Evolutionary conservation across 2,888 invertebrate genomes (phyloP), one percentile per base, ranked within the genome.

Genomic region (Clusia tigrina): DNA sequence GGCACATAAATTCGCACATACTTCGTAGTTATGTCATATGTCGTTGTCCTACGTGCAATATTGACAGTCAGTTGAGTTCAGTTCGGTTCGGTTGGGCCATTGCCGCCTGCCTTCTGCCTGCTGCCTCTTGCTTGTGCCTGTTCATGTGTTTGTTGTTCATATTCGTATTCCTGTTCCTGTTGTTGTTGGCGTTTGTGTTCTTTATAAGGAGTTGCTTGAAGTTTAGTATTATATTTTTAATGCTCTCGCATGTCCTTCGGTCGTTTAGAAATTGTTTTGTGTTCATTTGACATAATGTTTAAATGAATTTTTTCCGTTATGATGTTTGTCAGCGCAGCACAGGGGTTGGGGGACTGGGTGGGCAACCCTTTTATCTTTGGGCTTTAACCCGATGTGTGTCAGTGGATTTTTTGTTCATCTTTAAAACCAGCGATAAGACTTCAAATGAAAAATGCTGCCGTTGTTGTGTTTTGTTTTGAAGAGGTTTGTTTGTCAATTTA

Each of bases 1-100:
- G 67, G 67, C n/a, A 72, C 73, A 75, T 76, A 74, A 74, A 78
- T 78, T 79, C 77, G 71, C 78, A 79, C 78, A 74, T 77, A n/a
- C n/a, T n/a, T n/a, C n/a, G n/a, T n/a, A 66, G 71, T 77, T 77
- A 73, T 72, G 73, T 74, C 74, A 76, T 70, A 69, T 77, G 76
- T 71, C 63, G 63, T 64, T 65, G 58, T 65, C 60, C 65, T 54
- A n/a, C 55, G 53, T 53, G 60, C 26, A 6, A n/a, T 42, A 42
- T 42, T 42, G 42, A 42, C 42, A 42, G 42, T 42, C n/a, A n/a
- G n/a, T n/a, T n/a, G n/a, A n/a, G n/a, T n/a, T n/a, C n/a, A n/a
- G n/a, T n/a, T n/a, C n/a, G n/a, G n/a, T n/a, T n/a, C n/a, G n/a
- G n/a, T n/a, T n/a, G n/a, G n/a, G n/a, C n/a, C n/a, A n/a, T n/a